These are phyloP conservation scores for silkworm (Bombyx mori) DNA, from an alignment of 1,140 invertebrate genomes.

Conservation along the genomic window DNA sequence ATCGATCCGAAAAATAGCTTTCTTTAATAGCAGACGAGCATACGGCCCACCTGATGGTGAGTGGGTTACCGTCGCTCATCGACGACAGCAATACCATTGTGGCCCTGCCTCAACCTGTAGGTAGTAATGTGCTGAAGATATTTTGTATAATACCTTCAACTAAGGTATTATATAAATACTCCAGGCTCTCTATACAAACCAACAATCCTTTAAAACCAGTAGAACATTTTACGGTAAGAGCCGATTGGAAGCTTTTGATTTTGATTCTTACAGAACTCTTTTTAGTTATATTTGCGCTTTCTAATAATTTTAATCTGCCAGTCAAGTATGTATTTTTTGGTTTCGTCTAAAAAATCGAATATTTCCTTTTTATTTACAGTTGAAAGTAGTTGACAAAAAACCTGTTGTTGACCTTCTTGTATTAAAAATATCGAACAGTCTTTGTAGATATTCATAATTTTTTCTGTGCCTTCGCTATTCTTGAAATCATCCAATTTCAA, in stretches of 20 bases:
- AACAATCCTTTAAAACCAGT: constrained; percentile 18
- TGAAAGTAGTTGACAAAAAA: constrained; percentile 11
- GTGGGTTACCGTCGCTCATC: too few species aligned
- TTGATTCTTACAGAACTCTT: constrained; percentile 5
- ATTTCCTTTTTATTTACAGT: constrained; percentile 9
- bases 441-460: constrained; percentile 17
- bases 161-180: constrained; percentile 7
- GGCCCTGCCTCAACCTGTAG: constrained; percentile 18
- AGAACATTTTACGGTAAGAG: constrained; percentile 12
- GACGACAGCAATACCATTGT: not conserved
- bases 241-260: constrained; percentile 11
- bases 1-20: constrained; percentile 21
- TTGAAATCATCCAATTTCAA: constrained; percentile 10
- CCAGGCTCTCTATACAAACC: constrained; percentile 19
- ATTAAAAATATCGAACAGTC: constrained; percentile 21
- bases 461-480: constrained; percentile 9
- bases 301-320: constrained; percentile 6
- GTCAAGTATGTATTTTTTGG: constrained; percentile 12
- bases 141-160: constrained; percentile 12
- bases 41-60: not conserved
- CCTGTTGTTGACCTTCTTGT: constrained; percentile 8
- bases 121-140: constrained; percentile 11
- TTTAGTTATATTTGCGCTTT: constrained; percentile 9
- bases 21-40: too few species aligned
- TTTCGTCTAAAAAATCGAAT: constrained; percentile 12